Evolutionary conservation across 1,140 invertebrate genomes (phyloP).

Genomic region (Drosophila takahashii): DNA sequence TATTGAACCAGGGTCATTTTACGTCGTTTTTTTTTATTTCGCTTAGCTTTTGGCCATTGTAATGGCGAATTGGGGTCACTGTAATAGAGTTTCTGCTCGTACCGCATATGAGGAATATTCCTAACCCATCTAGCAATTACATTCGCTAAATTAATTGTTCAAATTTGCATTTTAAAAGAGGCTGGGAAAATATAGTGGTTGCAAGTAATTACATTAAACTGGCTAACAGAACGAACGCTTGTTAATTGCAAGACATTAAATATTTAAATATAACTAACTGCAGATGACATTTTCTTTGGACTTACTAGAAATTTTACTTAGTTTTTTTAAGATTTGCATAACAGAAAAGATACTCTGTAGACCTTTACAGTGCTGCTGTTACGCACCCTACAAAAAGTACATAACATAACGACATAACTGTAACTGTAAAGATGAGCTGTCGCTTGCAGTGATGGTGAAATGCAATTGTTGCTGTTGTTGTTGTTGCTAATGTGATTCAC

Average conservation of each 20-base stretch:
- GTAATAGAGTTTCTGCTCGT: neutral
- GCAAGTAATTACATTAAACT: too few relatives aligned
- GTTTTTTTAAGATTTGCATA: neutral
- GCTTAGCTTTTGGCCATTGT: constrained; percentile 12
- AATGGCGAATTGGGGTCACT: constrained; percentile 8
- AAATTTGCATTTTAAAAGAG: neutral
- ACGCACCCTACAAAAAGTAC: neutral
- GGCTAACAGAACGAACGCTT: too few relatives aligned
- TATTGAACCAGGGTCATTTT: constrained; percentile 9
- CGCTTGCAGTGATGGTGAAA: constrained; percentile 17
- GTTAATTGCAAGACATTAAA: too few relatives aligned
- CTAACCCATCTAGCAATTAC: too few relatives aligned
- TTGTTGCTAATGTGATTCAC: constrained; percentile 7
- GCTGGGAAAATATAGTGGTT: neutral
- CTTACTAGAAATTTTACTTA: too few relatives aligned
- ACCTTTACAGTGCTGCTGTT: constrained; percentile 10
- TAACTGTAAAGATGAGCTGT: constrained; percentile 15
- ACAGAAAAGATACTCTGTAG: neutral
- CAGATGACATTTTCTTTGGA: too few relatives aligned
- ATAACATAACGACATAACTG: neutral
- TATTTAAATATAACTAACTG: neutral
- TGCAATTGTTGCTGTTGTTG: neutral
- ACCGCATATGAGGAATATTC: too few relatives aligned
- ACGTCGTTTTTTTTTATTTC: constrained; percentile 4
- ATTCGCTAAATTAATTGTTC: neutral